A percentile compares a stretch with the other conserved stretches of the same genome.
Evolutionary conservation across 2,797 vertebrate genomes (phyloP).

Genomic region (Peromyscus eremicus): DNA sequence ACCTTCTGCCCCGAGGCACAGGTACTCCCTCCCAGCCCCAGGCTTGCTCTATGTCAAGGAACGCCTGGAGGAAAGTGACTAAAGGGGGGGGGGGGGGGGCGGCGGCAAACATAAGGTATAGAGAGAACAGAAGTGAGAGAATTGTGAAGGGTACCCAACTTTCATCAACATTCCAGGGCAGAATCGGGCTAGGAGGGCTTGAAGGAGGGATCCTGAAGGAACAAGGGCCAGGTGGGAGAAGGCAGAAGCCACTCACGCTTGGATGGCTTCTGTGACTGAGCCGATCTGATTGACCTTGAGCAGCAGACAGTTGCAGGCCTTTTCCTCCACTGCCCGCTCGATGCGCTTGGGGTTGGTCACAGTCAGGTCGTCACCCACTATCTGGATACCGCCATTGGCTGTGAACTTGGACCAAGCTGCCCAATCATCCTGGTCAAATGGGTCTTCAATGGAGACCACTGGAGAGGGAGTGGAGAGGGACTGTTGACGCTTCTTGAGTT

Average conservation of each 20-base stretch:
- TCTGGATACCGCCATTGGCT: slow-evolving; percentile 94
- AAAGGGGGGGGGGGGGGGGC: background rate
- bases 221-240: background rate
- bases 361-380: slow-evolving; percentile 96
- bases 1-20: background rate
- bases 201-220: background rate
- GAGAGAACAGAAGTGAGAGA: background rate
- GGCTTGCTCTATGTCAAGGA: background rate
- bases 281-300: slow-evolving; percentile 98
- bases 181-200: background rate
- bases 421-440: slow-evolving; percentile 98
- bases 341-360: slow-evolving; percentile 97
- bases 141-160: background rate
- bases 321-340: slow-evolving; percentile 94
- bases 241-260: slow-evolving; percentile 90
- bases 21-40: background rate
- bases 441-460: slow-evolving; percentile 98
- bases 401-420: slow-evolving; percentile 96
- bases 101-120: fast-evolving
- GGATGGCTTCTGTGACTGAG: slow-evolving; percentile 95
- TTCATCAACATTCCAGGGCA: background rate
- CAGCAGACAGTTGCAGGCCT: slow-evolving; percentile 96
- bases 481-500: background rate
- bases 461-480: background rate
- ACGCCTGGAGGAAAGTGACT: background rate